phyloP scores from a whole-genome alignment of 1,140 invertebrate genomes.

The Delia radicum region DNA sequence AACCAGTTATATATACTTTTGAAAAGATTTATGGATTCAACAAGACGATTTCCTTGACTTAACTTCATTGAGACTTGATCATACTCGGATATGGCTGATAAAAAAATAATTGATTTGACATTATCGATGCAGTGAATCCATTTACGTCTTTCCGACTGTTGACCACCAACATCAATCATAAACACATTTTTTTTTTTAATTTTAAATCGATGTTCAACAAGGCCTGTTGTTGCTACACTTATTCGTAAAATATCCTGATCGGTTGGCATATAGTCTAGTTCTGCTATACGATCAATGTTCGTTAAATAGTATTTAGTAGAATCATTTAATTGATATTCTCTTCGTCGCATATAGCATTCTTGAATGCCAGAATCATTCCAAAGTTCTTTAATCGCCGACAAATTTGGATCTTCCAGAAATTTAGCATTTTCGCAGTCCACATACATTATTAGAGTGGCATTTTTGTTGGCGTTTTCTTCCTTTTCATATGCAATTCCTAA shows the following conservation, averaged over 20 bases:
- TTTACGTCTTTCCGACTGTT: conserved; percentile 21
- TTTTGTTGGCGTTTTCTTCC: conserved; percentile 71
- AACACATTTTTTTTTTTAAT: not conserved
- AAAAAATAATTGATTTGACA: conserved; percentile 14
- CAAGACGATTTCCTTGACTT: not conserved
- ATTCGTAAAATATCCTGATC: conserved; percentile 12
- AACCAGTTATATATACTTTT: not conserved
- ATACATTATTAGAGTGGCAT: conserved; percentile 65
- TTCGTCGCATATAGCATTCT: conserved; percentile 88
- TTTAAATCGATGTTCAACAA: conserved; percentile 3
- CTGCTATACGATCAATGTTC: not conserved
- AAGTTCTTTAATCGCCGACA: conserved; percentile 83
- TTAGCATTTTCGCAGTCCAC: conserved; percentile 91
- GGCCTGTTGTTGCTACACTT: not conserved
- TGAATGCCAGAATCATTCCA: conserved; percentile 88
- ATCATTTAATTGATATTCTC: conserved; percentile 92
- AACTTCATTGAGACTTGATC: not conserved
- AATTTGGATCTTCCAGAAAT: conserved; percentile 83
- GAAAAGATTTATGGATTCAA: not conserved
- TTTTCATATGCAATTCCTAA: conserved; percentile 83
- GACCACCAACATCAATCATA: conserved; percentile 19
- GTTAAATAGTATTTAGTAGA: conserved; percentile 84
- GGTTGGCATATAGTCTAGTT: not conserved
- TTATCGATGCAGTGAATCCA: conserved; percentile 20
- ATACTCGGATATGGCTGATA: conserved; percentile 15